Conservation (phyloP, 2,797 vertebrate species). For the Takifugu rubripes region DNA sequence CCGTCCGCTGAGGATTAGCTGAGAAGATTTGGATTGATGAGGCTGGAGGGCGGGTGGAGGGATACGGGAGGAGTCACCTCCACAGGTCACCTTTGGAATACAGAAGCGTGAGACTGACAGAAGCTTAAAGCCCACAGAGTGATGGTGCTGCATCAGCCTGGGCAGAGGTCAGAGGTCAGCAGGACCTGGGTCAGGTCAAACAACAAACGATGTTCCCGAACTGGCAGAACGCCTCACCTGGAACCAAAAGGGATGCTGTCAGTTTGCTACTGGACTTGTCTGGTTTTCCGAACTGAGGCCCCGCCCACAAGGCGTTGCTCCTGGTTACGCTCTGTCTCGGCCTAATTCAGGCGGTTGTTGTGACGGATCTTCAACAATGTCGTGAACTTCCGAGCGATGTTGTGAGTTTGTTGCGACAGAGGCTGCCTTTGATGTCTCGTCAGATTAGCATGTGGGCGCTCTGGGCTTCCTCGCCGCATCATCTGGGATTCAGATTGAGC, state of each 20-base stretch:
- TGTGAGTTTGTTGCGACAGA: slow-evolving; percentile 18
- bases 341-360: neutral
- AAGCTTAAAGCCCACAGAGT: slow-evolving; percentile 8
- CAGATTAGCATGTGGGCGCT: slow-evolving; percentile 24
- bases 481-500: slow-evolving; percentile 44
- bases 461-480: slow-evolving; percentile 29
- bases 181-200: too few relatives aligned
- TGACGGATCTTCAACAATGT: neutral
- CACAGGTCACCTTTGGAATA: slow-evolving; percentile 24
- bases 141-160: too few relatives aligned
- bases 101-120: slow-evolving; percentile 34
- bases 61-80: slow-evolving; percentile 27
- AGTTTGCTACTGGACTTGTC: too few relatives aligned
- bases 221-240: too few relatives aligned
- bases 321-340: too few relatives aligned
- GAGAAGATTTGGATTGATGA: slow-evolving; percentile 54
- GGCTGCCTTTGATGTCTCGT: slow-evolving; percentile 22
- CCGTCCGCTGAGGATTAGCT: slow-evolving; percentile 31
- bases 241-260: too few relatives aligned
- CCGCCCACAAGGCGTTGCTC: too few relatives aligned
- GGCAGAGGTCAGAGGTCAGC: too few relatives aligned
- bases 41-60: slow-evolving; percentile 17
- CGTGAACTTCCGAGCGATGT: neutral
- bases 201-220: too few relatives aligned
- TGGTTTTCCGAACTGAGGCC: too few relatives aligned